Evolutionary conservation across 2,797 vertebrate species (phyloP).

Genomic region (Knipowitschia caucasica): DNA sequence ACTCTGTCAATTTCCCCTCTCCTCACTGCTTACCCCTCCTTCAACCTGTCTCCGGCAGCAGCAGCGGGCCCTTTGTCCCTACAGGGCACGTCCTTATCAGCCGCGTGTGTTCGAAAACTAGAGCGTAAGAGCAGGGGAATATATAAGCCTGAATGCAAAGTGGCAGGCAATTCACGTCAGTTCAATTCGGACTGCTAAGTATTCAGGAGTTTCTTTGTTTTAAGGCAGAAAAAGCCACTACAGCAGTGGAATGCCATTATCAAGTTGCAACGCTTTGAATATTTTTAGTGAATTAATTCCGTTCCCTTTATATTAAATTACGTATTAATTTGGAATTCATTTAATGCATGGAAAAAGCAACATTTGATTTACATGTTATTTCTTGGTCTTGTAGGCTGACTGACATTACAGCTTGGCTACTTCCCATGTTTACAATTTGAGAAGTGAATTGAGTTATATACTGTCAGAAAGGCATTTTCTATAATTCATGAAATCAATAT

Average conservation of each 20-base stretch:
- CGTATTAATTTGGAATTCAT: too few species aligned
- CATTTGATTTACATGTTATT: too few species aligned
- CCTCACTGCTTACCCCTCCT: conserved; percentile 45
- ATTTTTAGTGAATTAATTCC: too few species aligned
- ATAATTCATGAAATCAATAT: too few species aligned
- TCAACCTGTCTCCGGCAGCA: conserved; percentile 18
- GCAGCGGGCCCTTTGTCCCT: conserved; percentile 21
- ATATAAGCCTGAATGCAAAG: neutral
- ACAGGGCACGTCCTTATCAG: neutral
- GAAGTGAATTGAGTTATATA: too few species aligned
- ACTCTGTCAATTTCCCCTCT: conserved; percentile 58
- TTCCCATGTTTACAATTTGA: neutral
- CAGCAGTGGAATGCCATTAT: neutral
- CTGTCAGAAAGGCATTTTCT: too few species aligned
- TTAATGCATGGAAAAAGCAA: too few species aligned
- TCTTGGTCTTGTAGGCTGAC: neutral
- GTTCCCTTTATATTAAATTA: too few species aligned
- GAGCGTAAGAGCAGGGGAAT: neutral
- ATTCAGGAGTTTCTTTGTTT: neutral
- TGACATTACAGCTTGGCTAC: neutral
- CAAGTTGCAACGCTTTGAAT: too few species aligned
- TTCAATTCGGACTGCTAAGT: neutral
- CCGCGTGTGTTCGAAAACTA: neutral
- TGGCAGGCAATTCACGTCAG: neutral
- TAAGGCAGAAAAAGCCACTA: neutral